Conservation (phyloP, 2,797 vertebrate genomes). For the Fistularia commersonii region DNA sequence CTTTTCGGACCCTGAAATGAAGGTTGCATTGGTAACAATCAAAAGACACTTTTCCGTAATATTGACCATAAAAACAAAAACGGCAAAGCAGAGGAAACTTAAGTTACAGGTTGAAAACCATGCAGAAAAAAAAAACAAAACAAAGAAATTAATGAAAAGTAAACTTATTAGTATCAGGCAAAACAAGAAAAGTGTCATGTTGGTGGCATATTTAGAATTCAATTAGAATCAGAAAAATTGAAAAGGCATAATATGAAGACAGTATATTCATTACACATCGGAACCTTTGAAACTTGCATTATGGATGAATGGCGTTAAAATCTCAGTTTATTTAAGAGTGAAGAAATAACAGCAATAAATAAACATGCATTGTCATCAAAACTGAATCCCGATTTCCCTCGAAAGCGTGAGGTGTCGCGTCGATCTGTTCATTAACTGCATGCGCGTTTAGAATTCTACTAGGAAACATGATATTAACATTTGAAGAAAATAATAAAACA, state of each 20-base stretch:
- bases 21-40: conserved; percentile 11
- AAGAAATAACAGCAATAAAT: conserved; percentile 45
- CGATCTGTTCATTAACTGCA: conserved; percentile 31
- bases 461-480: conserved; percentile 21
- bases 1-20: conserved; percentile 6
- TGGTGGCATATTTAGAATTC: conserved; percentile 19
- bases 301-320: conserved; percentile 4
- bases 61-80: conserved; percentile 29
- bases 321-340: conserved; percentile 10
- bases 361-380: conserved; percentile 59
- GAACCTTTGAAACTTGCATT: conserved; percentile 9
- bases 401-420: conserved; percentile 23
- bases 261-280: conserved; percentile 15
- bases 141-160: conserved; percentile 22
- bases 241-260: conserved; percentile 20
- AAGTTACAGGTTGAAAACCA: conserved; percentile 41
- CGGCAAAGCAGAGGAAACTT: conserved; percentile 27
- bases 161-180: conserved; percentile 20
- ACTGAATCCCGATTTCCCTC: conserved; percentile 29
- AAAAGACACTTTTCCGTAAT: conserved; percentile 9
- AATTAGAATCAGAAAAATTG: conserved; percentile 25
- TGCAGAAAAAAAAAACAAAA: conserved; percentile 60
- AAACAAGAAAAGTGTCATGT: conserved; percentile 35
- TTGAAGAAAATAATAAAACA: too few species aligned
- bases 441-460: conserved; percentile 32